phyloP scores from a whole-genome alignment of 2,797 vertebrate species.

The Parauchenoglanis punctatus region DNA sequence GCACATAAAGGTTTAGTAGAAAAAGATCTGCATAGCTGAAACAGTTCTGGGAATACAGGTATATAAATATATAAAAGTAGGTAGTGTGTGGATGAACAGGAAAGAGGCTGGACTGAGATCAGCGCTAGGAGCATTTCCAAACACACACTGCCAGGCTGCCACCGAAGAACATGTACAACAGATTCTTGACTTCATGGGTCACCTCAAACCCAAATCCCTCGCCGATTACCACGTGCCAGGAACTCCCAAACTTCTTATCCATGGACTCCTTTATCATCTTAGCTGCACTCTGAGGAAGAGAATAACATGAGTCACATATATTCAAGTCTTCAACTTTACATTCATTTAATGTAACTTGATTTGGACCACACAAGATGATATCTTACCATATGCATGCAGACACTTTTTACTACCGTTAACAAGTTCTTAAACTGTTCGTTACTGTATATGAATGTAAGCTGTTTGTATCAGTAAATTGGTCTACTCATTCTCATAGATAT shows the following conservation, averaged over 20 bases:
- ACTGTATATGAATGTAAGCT: background rate
- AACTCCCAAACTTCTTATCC: constrained; percentile 98
- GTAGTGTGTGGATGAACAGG: constrained; percentile 26
- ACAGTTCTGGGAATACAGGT: constrained; percentile 45
- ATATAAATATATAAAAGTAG: constrained; percentile 52
- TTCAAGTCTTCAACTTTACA: background rate
- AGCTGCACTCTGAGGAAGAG: constrained; percentile 73
- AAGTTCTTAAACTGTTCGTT: background rate
- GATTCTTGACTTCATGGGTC: constrained; percentile 94
- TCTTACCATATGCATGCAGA: background rate
- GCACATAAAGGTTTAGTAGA: constrained; percentile 50
- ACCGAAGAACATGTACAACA: constrained; percentile 98
- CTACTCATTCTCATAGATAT: background rate
- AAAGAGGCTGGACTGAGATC: constrained; percentile 25
- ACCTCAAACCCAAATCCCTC: constrained; percentile 98
- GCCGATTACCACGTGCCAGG: constrained; percentile 97
- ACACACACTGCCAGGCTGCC: constrained; percentile 94
- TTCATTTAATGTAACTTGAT: no score
- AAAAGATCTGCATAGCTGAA: constrained; percentile 59
- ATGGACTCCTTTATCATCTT: constrained; percentile 99
- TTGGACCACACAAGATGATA: background rate
- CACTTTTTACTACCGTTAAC: background rate
- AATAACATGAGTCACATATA: background rate
- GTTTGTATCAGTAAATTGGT: no score
- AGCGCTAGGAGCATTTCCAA: constrained; percentile 93